Base-by-base conservation (phyloP, 2,113 vertebrate genomes). In the Caranx melampygus region DNA sequence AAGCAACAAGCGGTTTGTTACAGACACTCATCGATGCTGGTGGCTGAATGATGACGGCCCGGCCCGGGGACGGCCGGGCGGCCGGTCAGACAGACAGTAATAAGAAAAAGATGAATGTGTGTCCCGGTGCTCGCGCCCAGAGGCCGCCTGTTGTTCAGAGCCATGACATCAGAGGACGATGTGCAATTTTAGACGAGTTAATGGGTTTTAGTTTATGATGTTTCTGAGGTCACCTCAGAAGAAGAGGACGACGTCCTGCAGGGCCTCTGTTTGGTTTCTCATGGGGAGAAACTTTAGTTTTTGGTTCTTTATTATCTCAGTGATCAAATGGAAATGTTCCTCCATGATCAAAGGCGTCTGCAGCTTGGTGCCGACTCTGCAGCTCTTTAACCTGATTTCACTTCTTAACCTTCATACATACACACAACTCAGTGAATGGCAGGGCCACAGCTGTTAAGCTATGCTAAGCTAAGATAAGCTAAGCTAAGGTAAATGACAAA, bases 71-170 rank as follows among this genome's bases (percentile, higher is more conserved):
- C 69, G 3, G 34, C 8, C 2, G 35, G 64, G 49, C 58, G 26
- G 26, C 26, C 26, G 26, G 26, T 26, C 26, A 1, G 26, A 26
- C 26, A 26, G 26, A 26, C 26, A 34, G 76, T 91, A 90, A 86
- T 82, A 62, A 80, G 88, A 72, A 84, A 78, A 74, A 86, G 88
- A 90, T 60, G 31, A 79, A 86, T 79, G 72, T 20, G 49, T 3
- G 42, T n/a, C n/a, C 61, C 6, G 63, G 47, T 72, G 42, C 31
- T 5, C n/a, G 5, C 21, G 20, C 45, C 47, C 16, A 6, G 51
- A 26, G 76, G 79, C 63, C 55, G 3, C 62, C 59, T 63, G 75
- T 7, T 51, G 60, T 18, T 72, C 61, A 15, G 18, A 8, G 1
- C 13, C 51, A 4, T 60, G 69, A 77, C 83, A 12, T 60, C 35